Conservation (phyloP, 2,797 vertebrate species). For the Trachurus trachurus region DNA sequence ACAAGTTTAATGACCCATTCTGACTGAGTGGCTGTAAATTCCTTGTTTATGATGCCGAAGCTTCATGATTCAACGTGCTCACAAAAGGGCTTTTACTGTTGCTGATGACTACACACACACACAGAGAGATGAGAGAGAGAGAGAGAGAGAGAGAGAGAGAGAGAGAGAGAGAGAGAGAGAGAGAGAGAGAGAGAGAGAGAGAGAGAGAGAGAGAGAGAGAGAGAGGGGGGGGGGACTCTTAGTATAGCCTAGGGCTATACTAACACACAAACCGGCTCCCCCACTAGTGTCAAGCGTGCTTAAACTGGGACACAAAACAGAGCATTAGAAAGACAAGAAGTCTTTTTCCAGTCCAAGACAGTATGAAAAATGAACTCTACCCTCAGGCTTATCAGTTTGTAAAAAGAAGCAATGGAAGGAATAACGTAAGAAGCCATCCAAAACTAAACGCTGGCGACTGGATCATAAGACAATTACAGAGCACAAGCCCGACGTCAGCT, state of each 20-base stretch:
- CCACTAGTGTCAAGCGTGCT: constrained; percentile 57
- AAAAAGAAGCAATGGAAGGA: constrained; percentile 38
- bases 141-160: too few relatives aligned
- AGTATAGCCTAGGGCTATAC: constrained; percentile 57
- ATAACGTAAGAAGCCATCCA: constrained; percentile 29
- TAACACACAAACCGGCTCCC: constrained; percentile 50
- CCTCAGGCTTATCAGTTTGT: constrained; percentile 54
- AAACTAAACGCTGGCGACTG: constrained; percentile 21
- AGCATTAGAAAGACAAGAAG: constrained; percentile 56
- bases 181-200: too few relatives aligned
- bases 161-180: too few relatives aligned
- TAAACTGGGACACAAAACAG: constrained; percentile 67
- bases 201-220: too few relatives aligned
- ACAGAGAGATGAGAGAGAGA: too few relatives aligned
- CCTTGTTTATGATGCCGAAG: constrained; percentile 70
- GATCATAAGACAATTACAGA: constrained; percentile 39
- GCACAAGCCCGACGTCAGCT: constrained; percentile 19
- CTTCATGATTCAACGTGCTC: constrained; percentile 65
- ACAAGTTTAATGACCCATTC: constrained; percentile 72
- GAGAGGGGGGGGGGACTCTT: constrained; percentile 40
- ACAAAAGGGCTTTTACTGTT: constrained; percentile 70
- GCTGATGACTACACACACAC: constrained; percentile 31
- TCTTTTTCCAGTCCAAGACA: constrained; percentile 46
- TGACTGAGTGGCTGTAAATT: constrained; percentile 76
- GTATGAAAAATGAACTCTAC: constrained; percentile 51